These are phyloP conservation scores for Stictocephala bisonia DNA, from an alignment of 2,888 invertebrate species.

Conservation along the genomic window DNA sequence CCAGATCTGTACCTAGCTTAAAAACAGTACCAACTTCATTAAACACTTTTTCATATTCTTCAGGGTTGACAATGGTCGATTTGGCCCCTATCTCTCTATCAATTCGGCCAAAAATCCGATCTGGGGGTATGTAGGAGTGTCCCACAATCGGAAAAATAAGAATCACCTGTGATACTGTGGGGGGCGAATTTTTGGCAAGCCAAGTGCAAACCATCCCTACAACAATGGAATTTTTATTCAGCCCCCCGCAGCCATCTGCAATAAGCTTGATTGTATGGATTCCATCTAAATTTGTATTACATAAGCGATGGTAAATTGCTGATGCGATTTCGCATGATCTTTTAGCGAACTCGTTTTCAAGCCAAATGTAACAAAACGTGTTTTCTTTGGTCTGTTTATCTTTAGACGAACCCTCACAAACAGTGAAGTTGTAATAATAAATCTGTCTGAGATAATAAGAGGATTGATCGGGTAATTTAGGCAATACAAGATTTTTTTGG, in stretches of 20 bases:
- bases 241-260: constrained; percentile 42
- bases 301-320: constrained; percentile 56
- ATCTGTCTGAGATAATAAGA: constrained; percentile 62
- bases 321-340: constrained; percentile 61
- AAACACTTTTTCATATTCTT: constrained; percentile 53
- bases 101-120: constrained; percentile 59
- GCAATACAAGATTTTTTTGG: constrained; percentile 60
- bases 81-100: constrained; percentile 55
- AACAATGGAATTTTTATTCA: constrained; percentile 38
- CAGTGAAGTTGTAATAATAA: constrained; percentile 62
- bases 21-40: constrained; percentile 50
- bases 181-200: constrained; percentile 14
- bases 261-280: constrained; percentile 42
- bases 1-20: constrained; percentile 49
- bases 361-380: constrained; percentile 60
- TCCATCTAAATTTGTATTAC: constrained; percentile 16
- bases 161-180: constrained; percentile 51
- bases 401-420: constrained; percentile 60
- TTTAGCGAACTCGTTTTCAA: constrained; percentile 59
- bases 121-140: constrained; percentile 59
- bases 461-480: constrained; percentile 61
- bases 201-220: constrained; percentile 42
- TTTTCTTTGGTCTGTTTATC: constrained; percentile 55
- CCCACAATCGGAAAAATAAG: constrained; percentile 59
- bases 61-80: constrained; percentile 47